phyloP scores from a whole-genome alignment of 2,888 invertebrate genomes.

The Bruchidius siliquastri region DNA sequence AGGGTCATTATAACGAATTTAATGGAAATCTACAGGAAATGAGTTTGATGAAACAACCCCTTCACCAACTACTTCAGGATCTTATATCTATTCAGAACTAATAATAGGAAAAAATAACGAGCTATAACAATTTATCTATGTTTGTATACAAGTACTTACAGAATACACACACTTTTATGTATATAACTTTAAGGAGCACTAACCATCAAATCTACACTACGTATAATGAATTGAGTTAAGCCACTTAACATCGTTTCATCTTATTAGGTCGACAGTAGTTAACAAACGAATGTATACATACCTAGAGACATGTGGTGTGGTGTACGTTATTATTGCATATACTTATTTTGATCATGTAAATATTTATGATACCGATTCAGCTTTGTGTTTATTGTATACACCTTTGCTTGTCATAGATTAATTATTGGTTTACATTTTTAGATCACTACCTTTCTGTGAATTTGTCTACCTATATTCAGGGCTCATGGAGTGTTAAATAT shows the following conservation, averaged over 20 bases:
- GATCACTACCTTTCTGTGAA: neutral
- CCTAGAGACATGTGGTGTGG: neutral
- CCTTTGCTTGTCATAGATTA: neutral
- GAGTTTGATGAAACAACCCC: no score
- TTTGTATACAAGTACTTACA: neutral
- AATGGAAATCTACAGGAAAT: no score
- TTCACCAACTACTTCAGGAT: no score
- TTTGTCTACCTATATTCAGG: no score
- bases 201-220: neutral
- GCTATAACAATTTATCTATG: no score
- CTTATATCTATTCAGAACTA: no score
- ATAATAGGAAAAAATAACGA: no score
- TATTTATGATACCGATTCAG: neutral
- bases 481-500: no score
- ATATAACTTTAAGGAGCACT: neutral
- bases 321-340: neutral
- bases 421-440: neutral
- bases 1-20: no score
- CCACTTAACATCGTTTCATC: neutral
- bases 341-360: neutral
- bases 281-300: neutral
- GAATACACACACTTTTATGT: neutral
- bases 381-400: neutral
- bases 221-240: neutral
- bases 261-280: neutral